Conservation (phyloP, 2,797 vertebrate genomes). For the Lates japonicus region DNA sequence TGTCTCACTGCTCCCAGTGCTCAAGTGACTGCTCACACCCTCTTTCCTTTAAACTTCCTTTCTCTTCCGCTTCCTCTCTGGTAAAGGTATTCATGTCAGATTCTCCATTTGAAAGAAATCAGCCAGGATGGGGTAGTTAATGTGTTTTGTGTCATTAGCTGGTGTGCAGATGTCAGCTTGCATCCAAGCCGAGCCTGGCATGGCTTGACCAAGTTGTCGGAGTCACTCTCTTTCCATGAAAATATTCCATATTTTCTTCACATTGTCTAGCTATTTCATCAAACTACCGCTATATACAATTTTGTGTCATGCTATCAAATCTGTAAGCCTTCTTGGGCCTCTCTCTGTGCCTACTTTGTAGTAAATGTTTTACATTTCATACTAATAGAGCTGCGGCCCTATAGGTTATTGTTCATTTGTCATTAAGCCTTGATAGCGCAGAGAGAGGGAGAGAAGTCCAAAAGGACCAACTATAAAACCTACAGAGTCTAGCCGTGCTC, state of each 20-base stretch:
- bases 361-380: conserved; percentile 70
- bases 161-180: conserved; percentile 72
- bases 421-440: conserved; percentile 56
- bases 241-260: conserved; percentile 53
- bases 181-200: conserved; percentile 60
- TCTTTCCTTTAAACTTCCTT: conserved; percentile 43
- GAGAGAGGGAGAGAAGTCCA: conserved; percentile 56
- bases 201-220: conserved; percentile 69
- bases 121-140: conserved; percentile 90
- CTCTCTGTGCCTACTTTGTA: conserved; percentile 14
- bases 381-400: conserved; percentile 51
- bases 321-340: background rate
- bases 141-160: conserved; percentile 85
- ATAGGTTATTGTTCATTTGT: conserved; percentile 71
- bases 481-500: conserved; percentile 93
- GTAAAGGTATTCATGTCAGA: conserved; percentile 59
- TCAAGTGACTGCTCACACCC: conserved; percentile 39
- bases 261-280: conserved; percentile 47
- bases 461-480: conserved; percentile 91
- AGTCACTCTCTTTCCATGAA: conserved; percentile 58
- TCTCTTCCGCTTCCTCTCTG: conserved; percentile 61
- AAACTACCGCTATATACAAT: conserved; percentile 48
- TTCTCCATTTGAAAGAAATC: conserved; percentile 90
- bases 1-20: conserved; percentile 48
- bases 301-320: conserved; percentile 32